Evolutionary conservation across 2,888 invertebrate species (phyloP).

Genomic region (Lithophane socia): DNA sequence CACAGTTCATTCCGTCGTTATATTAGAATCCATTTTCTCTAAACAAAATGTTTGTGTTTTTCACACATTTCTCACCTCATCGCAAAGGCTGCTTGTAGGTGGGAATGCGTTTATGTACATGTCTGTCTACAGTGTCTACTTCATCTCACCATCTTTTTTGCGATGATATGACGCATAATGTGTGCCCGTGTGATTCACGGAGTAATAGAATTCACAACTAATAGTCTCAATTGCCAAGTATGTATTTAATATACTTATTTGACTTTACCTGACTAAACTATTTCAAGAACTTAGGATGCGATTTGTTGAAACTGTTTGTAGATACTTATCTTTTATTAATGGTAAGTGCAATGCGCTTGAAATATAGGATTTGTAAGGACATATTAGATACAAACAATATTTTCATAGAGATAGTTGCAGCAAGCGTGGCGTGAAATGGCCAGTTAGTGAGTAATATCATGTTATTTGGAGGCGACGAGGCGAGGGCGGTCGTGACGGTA

Average conservation of each 20-base stretch:
- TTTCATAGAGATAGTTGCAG: constrained; percentile 75
- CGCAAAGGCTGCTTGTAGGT: not conserved
- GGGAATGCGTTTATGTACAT: not conserved
- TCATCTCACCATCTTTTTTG: not conserved
- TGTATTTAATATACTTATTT: constrained; percentile 26
- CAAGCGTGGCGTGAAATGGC: constrained; percentile 87
- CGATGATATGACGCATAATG: constrained; percentile 3
- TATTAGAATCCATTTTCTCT: not conserved
- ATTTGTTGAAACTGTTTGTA: constrained; percentile 36
- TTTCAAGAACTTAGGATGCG: constrained; percentile 50
- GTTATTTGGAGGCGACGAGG: constrained; percentile 87
- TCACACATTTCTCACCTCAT: not conserved
- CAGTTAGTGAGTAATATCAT: constrained; percentile 89
- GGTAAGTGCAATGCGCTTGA: constrained; percentile 56
- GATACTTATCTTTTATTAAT: constrained; percentile 60
- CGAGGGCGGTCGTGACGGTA: constrained; percentile 85
- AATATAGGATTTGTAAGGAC: constrained; percentile 61
- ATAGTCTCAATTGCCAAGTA: constrained; percentile 1
- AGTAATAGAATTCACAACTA: constrained; percentile 20
- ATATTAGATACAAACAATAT: constrained; percentile 67
- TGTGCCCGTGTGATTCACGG: not conserved
- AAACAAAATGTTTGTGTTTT: not conserved
- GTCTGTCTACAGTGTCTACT: not conserved
- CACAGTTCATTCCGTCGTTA: not conserved
- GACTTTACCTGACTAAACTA: constrained; percentile 33